These are phyloP conservation scores for Manis javanica DNA, from an alignment of 2,797 vertebrate species.

Conservation along the genomic window DNA sequence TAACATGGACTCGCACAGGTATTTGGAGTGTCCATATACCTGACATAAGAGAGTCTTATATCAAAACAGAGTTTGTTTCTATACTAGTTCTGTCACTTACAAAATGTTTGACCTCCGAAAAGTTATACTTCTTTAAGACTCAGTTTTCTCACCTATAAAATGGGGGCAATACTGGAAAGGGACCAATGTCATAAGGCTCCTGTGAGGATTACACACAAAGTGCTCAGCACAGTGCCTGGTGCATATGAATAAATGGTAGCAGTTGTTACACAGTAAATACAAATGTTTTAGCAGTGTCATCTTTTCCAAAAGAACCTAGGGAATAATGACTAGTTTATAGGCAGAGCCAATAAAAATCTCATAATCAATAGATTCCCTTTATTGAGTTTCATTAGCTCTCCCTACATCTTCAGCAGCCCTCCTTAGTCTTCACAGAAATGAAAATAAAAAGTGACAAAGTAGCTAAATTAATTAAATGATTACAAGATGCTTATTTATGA, in stretches of 20 bases:
- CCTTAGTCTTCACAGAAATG: conserved; percentile 8
- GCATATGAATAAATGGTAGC: background rate
- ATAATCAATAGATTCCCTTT: background rate
- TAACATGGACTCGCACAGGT: background rate
- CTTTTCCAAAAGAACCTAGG: background rate
- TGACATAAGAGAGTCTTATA: background rate
- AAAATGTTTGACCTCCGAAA: background rate
- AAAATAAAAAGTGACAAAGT: conserved; percentile 22
- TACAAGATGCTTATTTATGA: background rate
- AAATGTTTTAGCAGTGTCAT: background rate
- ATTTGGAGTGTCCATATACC: background rate
- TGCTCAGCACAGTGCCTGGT: background rate
- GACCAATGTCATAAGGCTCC: background rate
- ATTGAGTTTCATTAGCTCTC: background rate
- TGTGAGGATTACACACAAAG: background rate
- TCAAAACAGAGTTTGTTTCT: background rate
- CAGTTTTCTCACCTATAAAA: background rate
- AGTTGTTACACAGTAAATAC: background rate
- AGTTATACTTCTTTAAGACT: background rate
- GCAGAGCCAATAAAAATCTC: background rate
- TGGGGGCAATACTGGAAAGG: no score
- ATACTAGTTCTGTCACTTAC: background rate
- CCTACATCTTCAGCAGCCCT: background rate
- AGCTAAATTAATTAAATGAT: background rate
- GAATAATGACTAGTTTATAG: background rate